These are phyloP conservation scores for Sebastes matsubarae DNA, from an alignment of 2,797 vertebrate species.

Conservation along the genomic window DNA sequence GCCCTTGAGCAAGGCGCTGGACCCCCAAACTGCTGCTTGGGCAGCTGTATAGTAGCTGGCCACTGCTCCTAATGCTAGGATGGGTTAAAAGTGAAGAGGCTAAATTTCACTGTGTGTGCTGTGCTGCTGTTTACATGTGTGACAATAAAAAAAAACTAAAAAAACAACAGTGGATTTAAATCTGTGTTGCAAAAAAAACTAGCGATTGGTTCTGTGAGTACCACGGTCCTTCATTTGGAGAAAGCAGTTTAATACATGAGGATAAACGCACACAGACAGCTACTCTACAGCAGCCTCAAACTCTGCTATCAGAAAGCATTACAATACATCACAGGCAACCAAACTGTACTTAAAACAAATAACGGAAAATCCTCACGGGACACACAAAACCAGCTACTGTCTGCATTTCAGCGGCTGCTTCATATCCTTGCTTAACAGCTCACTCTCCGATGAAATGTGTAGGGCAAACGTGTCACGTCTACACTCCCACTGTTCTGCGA, in stretches of 20 bases:
- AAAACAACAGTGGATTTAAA: background rate
- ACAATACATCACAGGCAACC: conserved; percentile 30
- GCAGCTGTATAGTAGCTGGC: background rate
- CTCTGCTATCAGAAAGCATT: conserved; percentile 7
- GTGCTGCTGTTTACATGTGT: background rate
- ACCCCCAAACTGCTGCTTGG: background rate
- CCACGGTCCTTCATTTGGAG: background rate
- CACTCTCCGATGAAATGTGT: conserved; percentile 40
- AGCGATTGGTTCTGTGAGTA: background rate
- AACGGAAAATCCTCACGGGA: conserved; percentile 36
- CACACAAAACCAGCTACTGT: conserved; percentile 33
- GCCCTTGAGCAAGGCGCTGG: background rate
- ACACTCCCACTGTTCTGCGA: conserved; percentile 5
- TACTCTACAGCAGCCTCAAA: background rate
- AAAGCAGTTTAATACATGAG: background rate
- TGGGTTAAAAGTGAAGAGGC: background rate
- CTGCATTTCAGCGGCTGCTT: conserved; percentile 32
- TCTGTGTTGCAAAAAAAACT: background rate
- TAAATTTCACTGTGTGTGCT: background rate
- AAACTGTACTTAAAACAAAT: conserved; percentile 50
- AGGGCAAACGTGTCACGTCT: conserved; percentile 50
- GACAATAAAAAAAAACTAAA: no score
- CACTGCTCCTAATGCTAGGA: background rate
- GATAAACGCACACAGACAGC: background rate
- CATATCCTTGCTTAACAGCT: conserved; percentile 43